phyloP scores from a whole-genome alignment of 2,797 vertebrate species.

The Adrianichthys oophorus region DNA sequence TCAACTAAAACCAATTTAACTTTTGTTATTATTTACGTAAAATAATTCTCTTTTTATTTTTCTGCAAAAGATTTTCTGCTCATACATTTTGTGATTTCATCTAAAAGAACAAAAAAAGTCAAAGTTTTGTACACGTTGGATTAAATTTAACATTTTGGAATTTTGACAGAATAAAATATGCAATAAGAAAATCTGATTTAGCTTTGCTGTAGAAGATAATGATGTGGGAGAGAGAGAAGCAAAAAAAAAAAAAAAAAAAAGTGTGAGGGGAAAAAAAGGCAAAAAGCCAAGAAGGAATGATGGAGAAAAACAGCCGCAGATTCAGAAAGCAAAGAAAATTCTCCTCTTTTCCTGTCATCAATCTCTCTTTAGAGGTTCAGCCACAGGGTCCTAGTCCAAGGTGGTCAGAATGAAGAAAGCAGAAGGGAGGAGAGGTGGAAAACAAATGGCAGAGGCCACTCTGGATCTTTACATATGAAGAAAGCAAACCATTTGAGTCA shows the following conservation, averaged over 20 bases:
- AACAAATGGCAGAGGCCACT: constrained; percentile 11
- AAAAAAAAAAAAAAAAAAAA: neutral
- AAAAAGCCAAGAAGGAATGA: constrained; percentile 16
- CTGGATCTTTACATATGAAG: neutral
- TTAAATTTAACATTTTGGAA: neutral
- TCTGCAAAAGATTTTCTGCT: too few species aligned
- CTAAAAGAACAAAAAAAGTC: too few species aligned
- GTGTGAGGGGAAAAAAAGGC: constrained; percentile 23
- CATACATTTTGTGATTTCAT: too few species aligned
- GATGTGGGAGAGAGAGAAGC: constrained; percentile 2
- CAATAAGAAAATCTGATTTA: constrained; percentile 25
- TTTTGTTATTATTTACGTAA: too few species aligned
- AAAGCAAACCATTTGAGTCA: too few species aligned
- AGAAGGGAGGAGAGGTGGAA: constrained; percentile 25
- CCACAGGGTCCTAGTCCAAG: constrained; percentile 63
- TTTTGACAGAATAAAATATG: constrained; percentile 16
- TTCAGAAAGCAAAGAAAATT: constrained; percentile 53
- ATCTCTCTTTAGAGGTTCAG: constrained; percentile 70
- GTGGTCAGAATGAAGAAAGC: constrained; percentile 64
- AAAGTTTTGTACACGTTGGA: too few species aligned
- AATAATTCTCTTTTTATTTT: too few species aligned
- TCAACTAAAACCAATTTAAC: too few species aligned
- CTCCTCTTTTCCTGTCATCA: constrained; percentile 68
- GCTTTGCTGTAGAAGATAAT: constrained; percentile 38
- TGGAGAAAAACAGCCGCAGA: constrained; percentile 25